Percentiles rank a stretch among this genome's conserved stretches.
Evolutionary conservation across 2,888 invertebrate genomes (phyloP).

Genomic region (Camptogramma bilineatum): DNA sequence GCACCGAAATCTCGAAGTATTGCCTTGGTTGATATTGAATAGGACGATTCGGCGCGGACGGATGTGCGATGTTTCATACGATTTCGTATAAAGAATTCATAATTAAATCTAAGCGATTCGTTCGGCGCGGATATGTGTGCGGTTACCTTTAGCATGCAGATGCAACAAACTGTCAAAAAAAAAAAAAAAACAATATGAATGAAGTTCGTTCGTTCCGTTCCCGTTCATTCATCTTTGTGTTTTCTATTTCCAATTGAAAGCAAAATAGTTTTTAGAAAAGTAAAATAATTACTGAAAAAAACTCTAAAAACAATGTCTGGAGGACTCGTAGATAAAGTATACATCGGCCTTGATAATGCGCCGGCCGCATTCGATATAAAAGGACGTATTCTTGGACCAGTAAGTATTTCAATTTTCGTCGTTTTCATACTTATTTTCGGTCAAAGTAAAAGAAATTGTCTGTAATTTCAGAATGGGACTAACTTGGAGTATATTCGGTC

Average conservation of each 20-base stretch:
- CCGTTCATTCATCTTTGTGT: background rate
- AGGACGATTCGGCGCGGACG: too few relatives aligned
- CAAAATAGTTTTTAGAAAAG: slow-evolving; percentile 53
- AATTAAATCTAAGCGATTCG: too few relatives aligned
- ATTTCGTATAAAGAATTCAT: too few relatives aligned
- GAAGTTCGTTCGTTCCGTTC: too few relatives aligned
- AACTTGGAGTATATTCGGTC: slow-evolving; percentile 91
- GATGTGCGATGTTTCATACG: too few relatives aligned
- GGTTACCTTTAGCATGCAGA: too few relatives aligned
- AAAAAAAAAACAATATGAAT: background rate
- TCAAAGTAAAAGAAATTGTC: slow-evolving; percentile 14
- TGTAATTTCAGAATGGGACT: slow-evolving; percentile 84
- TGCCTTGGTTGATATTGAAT: too few relatives aligned
- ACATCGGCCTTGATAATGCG: slow-evolving; percentile 91
- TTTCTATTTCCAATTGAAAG: slow-evolving; percentile 45
- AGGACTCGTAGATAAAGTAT: slow-evolving; percentile 88
- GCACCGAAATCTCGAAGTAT: too few relatives aligned
- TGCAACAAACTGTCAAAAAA: slow-evolving; percentile 1
- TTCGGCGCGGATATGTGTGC: too few relatives aligned
- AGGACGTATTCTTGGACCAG: slow-evolving; percentile 89
- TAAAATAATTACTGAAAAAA: slow-evolving; percentile 39
- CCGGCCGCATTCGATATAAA: slow-evolving; percentile 91
- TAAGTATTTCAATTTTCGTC: slow-evolving; percentile 55
- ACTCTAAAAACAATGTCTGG: slow-evolving; percentile 71
- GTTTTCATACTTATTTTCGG: slow-evolving; percentile 23